A percentile compares a stretch with the other conserved stretches of the same genome.
Conservation (phyloP, 2,888 invertebrate genomes). For the Idaea aversata region DNA sequence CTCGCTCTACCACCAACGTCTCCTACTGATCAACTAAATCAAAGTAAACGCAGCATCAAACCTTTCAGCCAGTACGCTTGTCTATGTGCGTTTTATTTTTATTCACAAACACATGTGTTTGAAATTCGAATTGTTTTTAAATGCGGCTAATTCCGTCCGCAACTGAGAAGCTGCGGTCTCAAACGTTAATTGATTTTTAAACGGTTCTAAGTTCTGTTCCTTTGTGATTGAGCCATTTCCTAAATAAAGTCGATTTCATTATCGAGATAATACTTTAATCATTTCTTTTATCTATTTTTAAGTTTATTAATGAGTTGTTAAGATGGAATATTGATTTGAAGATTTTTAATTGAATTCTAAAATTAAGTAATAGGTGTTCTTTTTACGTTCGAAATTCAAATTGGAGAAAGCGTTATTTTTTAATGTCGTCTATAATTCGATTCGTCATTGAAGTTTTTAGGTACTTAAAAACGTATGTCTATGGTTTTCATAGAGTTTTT, state of each 20-base stretch:
- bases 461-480: too few species aligned
- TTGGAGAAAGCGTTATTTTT: too few species aligned
- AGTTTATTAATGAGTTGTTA: neutral
- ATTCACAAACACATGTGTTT: conserved; percentile 57
- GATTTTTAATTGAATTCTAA: neutral
- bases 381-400: too few species aligned
- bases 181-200: conserved; percentile 67
- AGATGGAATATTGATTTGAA: neutral
- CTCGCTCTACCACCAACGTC: too few species aligned
- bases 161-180: conserved; percentile 47
- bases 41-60: conserved; percentile 19
- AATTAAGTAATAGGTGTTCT: too few species aligned
- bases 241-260: conserved; percentile 1
- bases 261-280: neutral
- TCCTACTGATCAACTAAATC: neutral
- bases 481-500: too few species aligned
- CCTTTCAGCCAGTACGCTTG: conserved; percentile 52
- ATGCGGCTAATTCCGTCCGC: conserved; percentile 49
- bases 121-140: conserved; percentile 28
- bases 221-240: conserved; percentile 54
- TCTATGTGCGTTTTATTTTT: conserved; percentile 70
- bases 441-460: too few species aligned
- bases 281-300: neutral
- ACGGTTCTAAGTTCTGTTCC: conserved; percentile 46
- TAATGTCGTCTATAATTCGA: too few species aligned